These are phyloP conservation scores for Pavo muticus DNA, from an alignment of 2,113 vertebrate genomes.

Conservation along the genomic window DNA sequence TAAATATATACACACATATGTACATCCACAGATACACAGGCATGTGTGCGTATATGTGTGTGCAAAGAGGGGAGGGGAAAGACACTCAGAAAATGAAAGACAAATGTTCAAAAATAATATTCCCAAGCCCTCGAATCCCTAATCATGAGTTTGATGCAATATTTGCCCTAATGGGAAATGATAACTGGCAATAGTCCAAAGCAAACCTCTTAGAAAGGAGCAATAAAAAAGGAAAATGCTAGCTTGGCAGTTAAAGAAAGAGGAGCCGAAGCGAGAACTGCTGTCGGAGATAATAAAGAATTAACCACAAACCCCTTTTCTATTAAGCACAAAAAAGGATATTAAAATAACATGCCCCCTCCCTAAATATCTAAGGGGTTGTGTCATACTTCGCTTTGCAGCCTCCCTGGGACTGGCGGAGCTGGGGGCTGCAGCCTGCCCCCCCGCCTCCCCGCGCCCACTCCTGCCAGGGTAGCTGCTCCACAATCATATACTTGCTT, in stretches of 20 bases:
- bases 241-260: constrained; percentile 71
- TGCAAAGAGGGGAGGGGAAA: constrained; percentile 39
- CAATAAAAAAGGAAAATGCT: constrained; percentile 71
- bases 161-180: constrained; percentile 79
- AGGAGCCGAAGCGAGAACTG: constrained; percentile 68
- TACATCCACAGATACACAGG: constrained; percentile 17
- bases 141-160: constrained; percentile 78
- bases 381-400: constrained; percentile 44
- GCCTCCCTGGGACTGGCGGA: neutral
- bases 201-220: constrained; percentile 77
- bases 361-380: constrained; percentile 60
- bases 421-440: constrained; percentile 15
- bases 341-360: constrained; percentile 57
- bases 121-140: constrained; percentile 73
- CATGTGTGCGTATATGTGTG: constrained; percentile 31
- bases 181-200: constrained; percentile 77
- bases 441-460: neutral
- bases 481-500: neutral
- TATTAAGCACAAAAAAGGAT: constrained; percentile 72
- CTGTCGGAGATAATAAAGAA: constrained; percentile 72
- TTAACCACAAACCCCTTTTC: constrained; percentile 71
- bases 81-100: constrained; percentile 65
- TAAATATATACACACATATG: constrained; percentile 44
- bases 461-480: neutral
- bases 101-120: constrained; percentile 72